Base-by-base conservation (phyloP, 1,140 invertebrate genomes). In the Bicyclus anynana region DNA sequence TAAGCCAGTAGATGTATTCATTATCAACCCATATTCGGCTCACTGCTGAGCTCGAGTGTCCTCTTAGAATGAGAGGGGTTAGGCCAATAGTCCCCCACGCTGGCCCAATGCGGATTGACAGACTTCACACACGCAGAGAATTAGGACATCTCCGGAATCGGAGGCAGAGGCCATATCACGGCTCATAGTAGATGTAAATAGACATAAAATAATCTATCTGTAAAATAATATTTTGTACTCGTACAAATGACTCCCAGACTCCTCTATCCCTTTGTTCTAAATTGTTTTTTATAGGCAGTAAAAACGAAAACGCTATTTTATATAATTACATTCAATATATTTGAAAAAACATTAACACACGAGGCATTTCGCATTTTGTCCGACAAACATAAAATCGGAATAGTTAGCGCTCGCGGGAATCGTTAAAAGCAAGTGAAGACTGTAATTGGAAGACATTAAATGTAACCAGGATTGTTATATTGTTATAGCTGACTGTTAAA, bases 381-480 rank as follows among this genome's bases (percentile, higher is more conserved):
- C 50, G 48, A 67, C 59, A 77, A 79, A 79, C 81, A 87, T 87
- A 87, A 87, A 84, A 87, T 80, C 75, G 77, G 70, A 78, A 84
- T 87, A 84, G 83, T 86, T 82, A 84, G 79, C 72, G 74, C 73
- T 75, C 72, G 75, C 67, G 68, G 68, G 68, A 83, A 86, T 85
- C 84, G 82, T 87, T 84, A 87, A n/a, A 76, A 87, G 54, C 66
- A 67, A 72, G 65, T 73, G 72, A 80, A 79, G 67, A 72, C 84
- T 87, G 81, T 87, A 87, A 87, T 87, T 85, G 84, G 82, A 73
- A 74, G 77, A 76, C 84, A 79, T 87, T 87, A 87, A 87, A 87
- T 77, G 74, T 75, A 75, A 70, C 69, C 72, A 69, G 67, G 67
- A 75, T 73, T 76, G 80, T 82, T 83, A 80, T 80, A 77, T 71